phyloP scores from a whole-genome alignment of 2,888 invertebrate genomes.

The Sisyra nigra region DNA sequence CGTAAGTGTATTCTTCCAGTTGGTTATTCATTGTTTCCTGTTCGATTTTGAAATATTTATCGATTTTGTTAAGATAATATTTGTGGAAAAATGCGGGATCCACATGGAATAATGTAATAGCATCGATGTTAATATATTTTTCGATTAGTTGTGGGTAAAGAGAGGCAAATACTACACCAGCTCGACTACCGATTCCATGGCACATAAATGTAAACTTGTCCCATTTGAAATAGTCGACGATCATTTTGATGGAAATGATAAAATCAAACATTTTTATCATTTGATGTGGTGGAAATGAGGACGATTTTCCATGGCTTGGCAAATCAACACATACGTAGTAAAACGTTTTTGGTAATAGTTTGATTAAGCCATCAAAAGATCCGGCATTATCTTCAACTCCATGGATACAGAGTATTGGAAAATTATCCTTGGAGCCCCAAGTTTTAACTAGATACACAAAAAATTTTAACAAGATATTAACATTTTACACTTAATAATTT shows the following conservation, averaged over 20 bases:
- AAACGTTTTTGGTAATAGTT: constrained; percentile 29
- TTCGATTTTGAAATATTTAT: constrained; percentile 21
- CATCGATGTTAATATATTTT: constrained; percentile 29
- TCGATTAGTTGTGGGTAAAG: constrained; percentile 27
- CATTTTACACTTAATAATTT: constrained; percentile 18
- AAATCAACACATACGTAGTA: constrained; percentile 34
- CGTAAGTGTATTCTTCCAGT: constrained; percentile 24
- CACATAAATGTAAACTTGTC: constrained; percentile 21
- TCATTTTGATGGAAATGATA: constrained; percentile 21
- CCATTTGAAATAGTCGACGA: constrained; percentile 20
- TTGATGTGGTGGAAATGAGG: constrained; percentile 27
- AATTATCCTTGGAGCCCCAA: constrained; percentile 38
- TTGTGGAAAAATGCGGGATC: constrained; percentile 16
- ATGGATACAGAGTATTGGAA: constrained; percentile 39
- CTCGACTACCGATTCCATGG: constrained; percentile 34
- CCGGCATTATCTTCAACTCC: constrained; percentile 42
- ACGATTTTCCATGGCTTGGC: constrained; percentile 43
- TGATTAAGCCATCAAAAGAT: constrained; percentile 38
- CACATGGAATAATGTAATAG: constrained; percentile 19
- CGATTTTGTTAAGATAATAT: constrained; percentile 23
- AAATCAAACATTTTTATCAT: constrained; percentile 27
- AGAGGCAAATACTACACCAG: constrained; percentile 23
- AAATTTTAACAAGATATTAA: background rate
- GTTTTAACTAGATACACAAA: constrained; percentile 31
- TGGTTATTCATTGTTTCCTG: constrained; percentile 15